Conservation (phyloP, 2,888 invertebrate species). For the Agrochola litura region DNA sequence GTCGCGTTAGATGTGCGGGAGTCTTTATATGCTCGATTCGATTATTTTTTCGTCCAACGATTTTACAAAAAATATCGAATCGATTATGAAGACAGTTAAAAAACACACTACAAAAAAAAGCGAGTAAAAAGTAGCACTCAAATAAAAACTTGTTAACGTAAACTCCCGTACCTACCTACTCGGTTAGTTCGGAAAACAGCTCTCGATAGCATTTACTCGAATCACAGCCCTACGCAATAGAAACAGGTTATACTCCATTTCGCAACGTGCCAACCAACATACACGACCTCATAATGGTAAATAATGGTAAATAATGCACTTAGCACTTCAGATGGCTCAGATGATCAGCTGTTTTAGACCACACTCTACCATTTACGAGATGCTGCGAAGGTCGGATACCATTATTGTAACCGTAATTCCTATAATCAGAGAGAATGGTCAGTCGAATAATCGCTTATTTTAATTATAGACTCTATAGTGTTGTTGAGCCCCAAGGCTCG, state of each 20-base stretch:
- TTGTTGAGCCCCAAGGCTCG: conserved; percentile 11
- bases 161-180: background rate
- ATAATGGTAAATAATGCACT: conserved; percentile 58
- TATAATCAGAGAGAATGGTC: conserved; percentile 37
- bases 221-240: conserved; percentile 40
- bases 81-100: conserved; percentile 7
- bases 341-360: conserved; percentile 25
- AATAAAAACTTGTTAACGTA: conserved; percentile 10
- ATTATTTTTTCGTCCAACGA: background rate
- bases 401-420: conserved; percentile 34
- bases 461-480: conserved; percentile 47
- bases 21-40: too few relatives aligned
- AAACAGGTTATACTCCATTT: conserved; percentile 49
- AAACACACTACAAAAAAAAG: conserved; percentile 20
- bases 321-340: conserved; percentile 36
- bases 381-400: conserved; percentile 48
- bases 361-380: conserved; percentile 37
- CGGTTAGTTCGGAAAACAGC: conserved; percentile 13
- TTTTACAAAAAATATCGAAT: background rate
- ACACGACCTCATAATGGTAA: conserved; percentile 58
- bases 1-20: too few relatives aligned
- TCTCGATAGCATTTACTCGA: conserved; percentile 20
- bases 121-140: conserved; percentile 3
- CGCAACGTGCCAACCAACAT: conserved; percentile 43
- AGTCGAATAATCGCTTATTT: conserved; percentile 46